phyloP scores from a whole-genome alignment of 2,888 invertebrate species.

The Stenotaenia linearis region DNA sequence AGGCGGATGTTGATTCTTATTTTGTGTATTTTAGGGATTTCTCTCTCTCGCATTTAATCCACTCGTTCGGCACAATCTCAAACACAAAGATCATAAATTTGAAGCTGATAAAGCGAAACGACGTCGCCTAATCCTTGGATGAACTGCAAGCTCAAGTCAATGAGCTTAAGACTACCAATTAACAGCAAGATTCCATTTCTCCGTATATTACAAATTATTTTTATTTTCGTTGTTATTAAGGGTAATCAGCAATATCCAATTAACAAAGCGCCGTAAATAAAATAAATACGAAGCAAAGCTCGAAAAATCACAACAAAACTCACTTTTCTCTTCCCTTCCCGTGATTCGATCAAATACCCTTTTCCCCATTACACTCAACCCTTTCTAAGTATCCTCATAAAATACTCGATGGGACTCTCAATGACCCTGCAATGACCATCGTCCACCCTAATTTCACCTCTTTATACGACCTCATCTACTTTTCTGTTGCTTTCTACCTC shows the following conservation, averaged over 20 bases:
- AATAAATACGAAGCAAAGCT: background rate
- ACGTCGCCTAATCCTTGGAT: conserved; percentile 11
- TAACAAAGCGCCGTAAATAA: too few species aligned
- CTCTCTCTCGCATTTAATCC: background rate
- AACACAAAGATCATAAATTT: conserved; percentile 24
- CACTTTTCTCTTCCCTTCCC: background rate
- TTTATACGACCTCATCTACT: background rate
- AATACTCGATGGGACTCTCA: conserved; percentile 16
- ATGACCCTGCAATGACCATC: conserved; percentile 17
- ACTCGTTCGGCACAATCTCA: conserved; percentile 26
- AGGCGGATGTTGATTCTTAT: conserved; percentile 1
- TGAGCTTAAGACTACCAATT: conserved; percentile 24
- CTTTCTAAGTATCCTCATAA: conserved; percentile 13
- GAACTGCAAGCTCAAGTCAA: conserved; percentile 7
- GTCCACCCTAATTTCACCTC: conserved; percentile 7
- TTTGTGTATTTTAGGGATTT: conserved; percentile 26
- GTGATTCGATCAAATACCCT: background rate
- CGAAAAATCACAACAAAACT: background rate
- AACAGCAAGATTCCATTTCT: conserved; percentile 11
- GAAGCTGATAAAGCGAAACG: conserved; percentile 19
- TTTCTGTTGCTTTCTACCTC: background rate
- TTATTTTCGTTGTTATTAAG: background rate
- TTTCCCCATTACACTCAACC: conserved; percentile 14
- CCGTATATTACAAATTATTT: background rate
- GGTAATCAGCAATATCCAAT: conserved; percentile 17